phyloP scores from a whole-genome alignment of 2,797 vertebrate species.

The Squalus acanthias region DNA sequence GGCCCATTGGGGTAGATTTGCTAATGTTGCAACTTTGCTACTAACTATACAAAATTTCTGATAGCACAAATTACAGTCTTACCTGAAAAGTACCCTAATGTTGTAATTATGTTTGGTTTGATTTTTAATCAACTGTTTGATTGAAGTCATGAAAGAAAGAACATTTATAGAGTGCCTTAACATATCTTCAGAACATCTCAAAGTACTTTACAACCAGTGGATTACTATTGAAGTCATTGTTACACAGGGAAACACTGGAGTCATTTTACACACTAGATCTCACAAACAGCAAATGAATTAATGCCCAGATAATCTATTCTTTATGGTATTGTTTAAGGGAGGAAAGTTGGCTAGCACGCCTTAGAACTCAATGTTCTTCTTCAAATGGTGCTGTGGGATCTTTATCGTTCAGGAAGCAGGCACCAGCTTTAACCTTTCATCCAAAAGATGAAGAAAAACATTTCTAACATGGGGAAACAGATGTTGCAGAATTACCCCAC shows the following conservation, averaged over 20 bases:
- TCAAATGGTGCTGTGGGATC: background rate
- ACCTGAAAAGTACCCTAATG: too few relatives aligned
- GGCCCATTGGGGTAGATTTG: background rate
- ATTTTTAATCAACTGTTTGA: too few relatives aligned
- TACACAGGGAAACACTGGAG: too few relatives aligned
- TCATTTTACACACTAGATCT: background rate
- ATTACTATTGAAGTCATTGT: background rate
- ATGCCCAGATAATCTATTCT: too few relatives aligned
- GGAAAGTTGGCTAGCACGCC: background rate
- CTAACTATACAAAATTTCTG: background rate
- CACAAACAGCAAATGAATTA: too few relatives aligned
- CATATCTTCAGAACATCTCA: background rate
- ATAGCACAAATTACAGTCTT: too few relatives aligned
- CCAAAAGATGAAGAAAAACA: background rate
- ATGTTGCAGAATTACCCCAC: background rate
- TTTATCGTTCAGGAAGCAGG: background rate
- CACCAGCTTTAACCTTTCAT: background rate
- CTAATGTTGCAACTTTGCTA: slow-evolving; percentile 21
- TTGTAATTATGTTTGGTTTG: too few relatives aligned
- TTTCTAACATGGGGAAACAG: background rate
- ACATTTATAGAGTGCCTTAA: too few relatives aligned
- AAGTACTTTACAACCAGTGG: too few relatives aligned
- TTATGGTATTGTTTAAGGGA: background rate
- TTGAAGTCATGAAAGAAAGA: too few relatives aligned
- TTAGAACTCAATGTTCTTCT: background rate